Conservation (phyloP, 1,140 invertebrate species). For the Stenopsyche tienmushanensis region DNA sequence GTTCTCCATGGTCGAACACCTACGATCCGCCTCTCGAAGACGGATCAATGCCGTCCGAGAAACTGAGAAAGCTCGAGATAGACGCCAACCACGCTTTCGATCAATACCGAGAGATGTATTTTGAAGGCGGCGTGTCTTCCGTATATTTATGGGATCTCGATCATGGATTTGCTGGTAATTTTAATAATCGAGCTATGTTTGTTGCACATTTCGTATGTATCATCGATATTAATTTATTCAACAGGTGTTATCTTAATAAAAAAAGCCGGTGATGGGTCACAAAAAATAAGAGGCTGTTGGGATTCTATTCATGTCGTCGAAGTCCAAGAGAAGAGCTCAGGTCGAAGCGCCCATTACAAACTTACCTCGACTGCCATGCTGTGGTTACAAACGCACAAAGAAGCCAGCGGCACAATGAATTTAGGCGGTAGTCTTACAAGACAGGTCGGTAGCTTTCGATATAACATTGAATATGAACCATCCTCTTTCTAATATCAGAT, state of each 20-base stretch:
- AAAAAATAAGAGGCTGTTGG: slow-evolving; percentile 99
- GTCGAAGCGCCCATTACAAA: slow-evolving; percentile 96
- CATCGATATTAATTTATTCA: slow-evolving; percentile 30
- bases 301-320: slow-evolving; percentile 99
- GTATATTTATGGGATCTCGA: slow-evolving; percentile 99
- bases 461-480: too few relatives aligned
- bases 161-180: slow-evolving; percentile 89
- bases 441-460: slow-evolving; percentile 74
- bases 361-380: slow-evolving; percentile 98
- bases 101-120: slow-evolving; percentile 99
- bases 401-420: slow-evolving; percentile 97
- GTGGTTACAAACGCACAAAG: slow-evolving; percentile 98
- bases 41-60: slow-evolving; percentile 97
- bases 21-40: slow-evolving; percentile 98
- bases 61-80: slow-evolving; percentile 92
- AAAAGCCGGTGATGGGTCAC: slow-evolving; percentile 93
- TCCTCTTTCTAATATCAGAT: too few relatives aligned
- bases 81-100: slow-evolving; percentile 99
- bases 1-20: slow-evolving; percentile 98
- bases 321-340: slow-evolving; percentile 93
- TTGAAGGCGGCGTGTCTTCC: slow-evolving; percentile 98
- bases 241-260: slow-evolving; percentile 96
- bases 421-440: slow-evolving; percentile 95
- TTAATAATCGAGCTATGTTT: neutral
- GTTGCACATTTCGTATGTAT: neutral